These are phyloP conservation scores for Athalia cordata DNA, from an alignment of 2,888 invertebrate genomes.

Conservation along the genomic window DNA sequence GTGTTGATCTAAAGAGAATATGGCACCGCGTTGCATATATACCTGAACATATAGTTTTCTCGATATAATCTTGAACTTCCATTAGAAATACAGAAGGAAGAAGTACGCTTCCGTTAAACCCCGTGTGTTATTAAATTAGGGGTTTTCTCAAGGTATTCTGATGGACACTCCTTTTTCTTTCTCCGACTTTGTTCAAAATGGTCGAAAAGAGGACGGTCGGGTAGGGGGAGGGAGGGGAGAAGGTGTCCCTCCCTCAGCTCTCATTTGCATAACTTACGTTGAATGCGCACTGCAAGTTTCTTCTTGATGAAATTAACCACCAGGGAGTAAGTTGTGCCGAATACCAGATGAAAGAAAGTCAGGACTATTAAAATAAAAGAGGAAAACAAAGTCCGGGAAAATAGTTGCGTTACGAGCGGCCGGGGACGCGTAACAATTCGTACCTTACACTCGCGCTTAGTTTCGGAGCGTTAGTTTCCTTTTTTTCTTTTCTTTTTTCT, in stretches of 20 bases:
- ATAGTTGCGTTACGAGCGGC: slow-evolving; percentile 71
- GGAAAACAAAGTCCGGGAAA: slow-evolving; percentile 69
- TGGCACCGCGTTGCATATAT: neutral
- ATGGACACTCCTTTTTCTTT: neutral
- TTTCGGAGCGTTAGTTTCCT: too few species aligned
- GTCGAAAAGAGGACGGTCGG: neutral
- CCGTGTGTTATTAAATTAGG: too few species aligned
- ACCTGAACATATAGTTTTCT: neutral
- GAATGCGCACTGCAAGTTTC: slow-evolving; percentile 60
- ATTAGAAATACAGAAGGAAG: neutral
- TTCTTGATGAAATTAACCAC: slow-evolving; percentile 67
- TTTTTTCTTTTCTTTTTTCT: neutral
- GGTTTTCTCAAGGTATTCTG: too few species aligned
- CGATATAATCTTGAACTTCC: neutral
- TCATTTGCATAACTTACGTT: slow-evolving; percentile 71
- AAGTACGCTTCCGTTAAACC: too few species aligned
- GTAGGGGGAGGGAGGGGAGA: slow-evolving; percentile 3
- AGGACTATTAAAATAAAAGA: slow-evolving; percentile 68
- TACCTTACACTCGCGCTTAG: neutral
- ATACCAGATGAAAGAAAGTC: slow-evolving; percentile 61
- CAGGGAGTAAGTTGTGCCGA: slow-evolving; percentile 61
- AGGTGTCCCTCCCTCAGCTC: slow-evolving; percentile 48
- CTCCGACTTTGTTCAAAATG: too few species aligned
- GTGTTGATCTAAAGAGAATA: neutral
- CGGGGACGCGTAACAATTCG: slow-evolving; percentile 69